Evolutionary conservation across 2,113 vertebrate species (phyloP), one percentile per base, ranked within the genome.

Genomic region (Lepidothrix coronata): DNA sequence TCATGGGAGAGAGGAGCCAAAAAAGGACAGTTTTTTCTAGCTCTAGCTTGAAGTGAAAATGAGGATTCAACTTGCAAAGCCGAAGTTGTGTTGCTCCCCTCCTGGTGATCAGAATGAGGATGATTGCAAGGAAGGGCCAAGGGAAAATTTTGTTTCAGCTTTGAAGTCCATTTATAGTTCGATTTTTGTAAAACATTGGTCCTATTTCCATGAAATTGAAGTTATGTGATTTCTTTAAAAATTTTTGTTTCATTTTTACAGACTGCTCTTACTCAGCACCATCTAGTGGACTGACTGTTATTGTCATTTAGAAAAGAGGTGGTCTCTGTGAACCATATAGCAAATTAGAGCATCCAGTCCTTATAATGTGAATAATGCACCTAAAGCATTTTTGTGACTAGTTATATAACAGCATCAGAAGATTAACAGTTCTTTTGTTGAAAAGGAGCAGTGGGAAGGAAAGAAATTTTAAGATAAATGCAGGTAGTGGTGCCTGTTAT

Each of bases 221-320:
- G 46, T 67, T 63, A 65, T 23, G 27, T 6, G 4, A 54, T 68
- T 11, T 75, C 37, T 62, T 77, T 0, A 7, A 49, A 55, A 31
- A 2, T 3, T 6, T 28, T n/a, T 35, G 35, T 52, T 65, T 65
- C 6, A 5, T 39, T 89, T 85, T n/a, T n/a, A 41, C 73, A 63
- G 43, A 62, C 87, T 92, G 89, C 66, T 87, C 95, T 95, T 96
- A 49, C 67, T 95, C 88, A 97, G 97, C 98, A 96, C 98, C 98
- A 98, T 96, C 98, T 98, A 97, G 97, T 97, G 98, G 98, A 84
- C 51, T 9, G 31, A 93, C 75, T 43, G 4, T 55, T 83, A 2
- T 54, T 79, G 84, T 51, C 21, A 22, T 18, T 37, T 74, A 76
- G 72, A 65, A 92, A 84, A 41, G 21, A 92, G 59, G 23, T 48